Percentiles rank a stretch among this genome's conserved stretches.
These are phyloP conservation scores for Darwinula stevensoni DNA, from an alignment of 2,888 invertebrate genomes.

Conservation along the genomic window DNA sequence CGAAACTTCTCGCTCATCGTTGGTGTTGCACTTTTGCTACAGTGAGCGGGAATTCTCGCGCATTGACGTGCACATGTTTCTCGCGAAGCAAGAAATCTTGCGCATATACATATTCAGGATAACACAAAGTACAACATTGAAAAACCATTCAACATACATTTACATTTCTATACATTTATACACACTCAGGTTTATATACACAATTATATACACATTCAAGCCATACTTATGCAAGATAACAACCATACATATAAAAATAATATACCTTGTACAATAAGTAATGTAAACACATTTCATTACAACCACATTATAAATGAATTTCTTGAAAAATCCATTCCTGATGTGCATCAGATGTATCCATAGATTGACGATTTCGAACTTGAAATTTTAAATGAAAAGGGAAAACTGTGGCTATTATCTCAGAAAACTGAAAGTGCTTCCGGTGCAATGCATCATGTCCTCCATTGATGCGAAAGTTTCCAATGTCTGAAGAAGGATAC, in stretches of 20 bases:
- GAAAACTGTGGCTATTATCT: constrained; percentile 2
- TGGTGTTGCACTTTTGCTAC: constrained; percentile 2
- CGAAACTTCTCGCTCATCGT: constrained; percentile 2
- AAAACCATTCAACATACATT: constrained; percentile 2
- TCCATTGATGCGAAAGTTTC: constrained; percentile 2
- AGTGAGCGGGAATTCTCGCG: constrained; percentile 2
- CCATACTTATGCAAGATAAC: constrained; percentile 2
- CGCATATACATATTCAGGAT: constrained; percentile 2
- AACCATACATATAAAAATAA: constrained; percentile 2
- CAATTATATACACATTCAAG: constrained; percentile 2
- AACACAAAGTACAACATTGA: constrained; percentile 2
- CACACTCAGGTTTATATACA: constrained; percentile 2
- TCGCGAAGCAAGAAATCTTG: constrained; percentile 2
- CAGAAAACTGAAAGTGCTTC: constrained; percentile 2
- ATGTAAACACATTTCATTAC: constrained; percentile 2
- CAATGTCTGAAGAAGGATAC: constrained; percentile 2
- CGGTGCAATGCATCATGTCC: constrained; percentile 2
- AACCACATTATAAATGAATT: constrained; percentile 2
- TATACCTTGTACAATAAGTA: constrained; percentile 2
- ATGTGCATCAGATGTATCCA: constrained; percentile 2
- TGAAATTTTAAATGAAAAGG: constrained; percentile 2
- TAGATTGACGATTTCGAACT: constrained; percentile 2
- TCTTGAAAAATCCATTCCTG: constrained; percentile 2
- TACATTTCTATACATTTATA: constrained; percentile 2
- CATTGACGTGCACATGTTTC: constrained; percentile 2